Percentiles rank a stretch among this genome's conserved stretches.
phyloP scores from a whole-genome alignment of 2,888 invertebrate species.

The Leucozona laternaria region DNA sequence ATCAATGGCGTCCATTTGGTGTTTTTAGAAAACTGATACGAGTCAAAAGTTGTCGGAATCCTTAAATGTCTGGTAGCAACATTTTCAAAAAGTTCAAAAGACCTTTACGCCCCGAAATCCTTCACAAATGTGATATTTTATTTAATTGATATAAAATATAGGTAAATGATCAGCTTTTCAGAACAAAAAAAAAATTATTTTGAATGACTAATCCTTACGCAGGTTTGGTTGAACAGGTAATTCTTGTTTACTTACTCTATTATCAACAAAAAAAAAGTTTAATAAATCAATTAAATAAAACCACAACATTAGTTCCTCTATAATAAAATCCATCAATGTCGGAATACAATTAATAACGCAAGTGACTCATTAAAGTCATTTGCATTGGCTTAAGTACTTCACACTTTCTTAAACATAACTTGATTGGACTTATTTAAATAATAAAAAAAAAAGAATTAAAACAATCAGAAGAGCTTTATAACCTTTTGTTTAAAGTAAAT shows the following conservation, averaged over 20 bases:
- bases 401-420: not conserved
- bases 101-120: no score
- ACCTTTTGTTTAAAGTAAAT: not conserved
- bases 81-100: no score
- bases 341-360: not conserved
- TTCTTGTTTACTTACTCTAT: not conserved
- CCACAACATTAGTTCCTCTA: not conserved
- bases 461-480: not conserved
- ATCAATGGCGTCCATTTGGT: no score
- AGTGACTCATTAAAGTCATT: slow-evolving; percentile 1
- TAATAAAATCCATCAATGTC: slow-evolving; percentile 14
- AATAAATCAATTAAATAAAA: not conserved
- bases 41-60: no score
- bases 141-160: no score
- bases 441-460: not conserved
- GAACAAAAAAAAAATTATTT: no score
- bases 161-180: no score
- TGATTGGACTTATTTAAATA: not conserved
- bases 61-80: no score
- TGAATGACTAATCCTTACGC: no score
- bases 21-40: no score
- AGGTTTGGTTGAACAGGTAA: no score
- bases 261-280: not conserved
- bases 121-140: no score
- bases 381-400: not conserved